phyloP scores from a whole-genome alignment of 2,797 vertebrate genomes.

The Lepus oiostolus region DNA sequence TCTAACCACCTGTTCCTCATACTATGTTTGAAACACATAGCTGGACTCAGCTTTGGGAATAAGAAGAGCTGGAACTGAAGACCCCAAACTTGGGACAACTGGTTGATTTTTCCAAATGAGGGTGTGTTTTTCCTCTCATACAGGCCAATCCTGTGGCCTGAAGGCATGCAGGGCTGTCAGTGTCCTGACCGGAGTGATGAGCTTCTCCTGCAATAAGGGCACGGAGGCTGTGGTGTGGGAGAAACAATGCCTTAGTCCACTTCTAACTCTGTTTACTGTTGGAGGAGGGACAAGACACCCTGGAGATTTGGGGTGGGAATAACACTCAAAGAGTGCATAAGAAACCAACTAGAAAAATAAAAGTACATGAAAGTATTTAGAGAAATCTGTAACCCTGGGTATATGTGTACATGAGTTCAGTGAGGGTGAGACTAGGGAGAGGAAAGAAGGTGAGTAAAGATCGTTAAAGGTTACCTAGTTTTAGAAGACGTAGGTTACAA shows the following conservation, averaged over 20 bases:
- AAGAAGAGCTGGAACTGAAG: background rate
- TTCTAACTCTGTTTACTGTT: background rate
- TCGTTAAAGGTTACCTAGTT: background rate
- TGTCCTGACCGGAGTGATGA: background rate
- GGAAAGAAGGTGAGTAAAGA: background rate
- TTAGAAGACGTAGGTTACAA: background rate
- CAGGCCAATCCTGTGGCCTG: rapidly evolving
- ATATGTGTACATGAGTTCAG: background rate
- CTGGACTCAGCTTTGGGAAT: background rate
- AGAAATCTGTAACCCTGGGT: background rate
- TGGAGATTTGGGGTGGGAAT: background rate
- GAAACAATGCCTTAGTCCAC: background rate
- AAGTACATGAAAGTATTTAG: background rate
- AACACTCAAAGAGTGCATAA: background rate
- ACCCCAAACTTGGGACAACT: background rate
- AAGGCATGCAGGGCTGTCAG: background rate
- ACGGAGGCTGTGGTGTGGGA: rapidly evolving
- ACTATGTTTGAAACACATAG: background rate
- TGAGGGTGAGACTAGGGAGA: background rate
- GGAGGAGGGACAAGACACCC: background rate
- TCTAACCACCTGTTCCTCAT: no score
- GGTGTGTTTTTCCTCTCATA: background rate
- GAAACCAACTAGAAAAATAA: background rate
- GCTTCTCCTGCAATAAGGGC: rapidly evolving
- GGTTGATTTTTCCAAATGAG: background rate